A percentile compares a stretch with the other conserved stretches of the same genome.
Conservation (phyloP, 2,797 vertebrate species). For the Neosilurus hyrtlii region DNA sequence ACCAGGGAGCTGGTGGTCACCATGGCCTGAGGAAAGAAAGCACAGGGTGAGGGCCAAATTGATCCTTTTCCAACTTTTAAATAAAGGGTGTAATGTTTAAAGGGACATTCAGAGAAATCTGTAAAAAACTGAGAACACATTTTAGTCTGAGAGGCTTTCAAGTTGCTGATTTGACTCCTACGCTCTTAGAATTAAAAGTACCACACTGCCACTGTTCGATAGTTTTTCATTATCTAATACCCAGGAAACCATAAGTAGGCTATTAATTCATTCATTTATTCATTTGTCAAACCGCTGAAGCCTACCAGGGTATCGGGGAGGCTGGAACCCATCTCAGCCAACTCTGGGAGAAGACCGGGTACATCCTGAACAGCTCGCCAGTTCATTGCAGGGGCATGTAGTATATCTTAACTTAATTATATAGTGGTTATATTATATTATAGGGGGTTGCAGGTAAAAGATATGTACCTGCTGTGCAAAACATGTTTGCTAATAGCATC, state of each 20-base stretch:
- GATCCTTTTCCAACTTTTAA: constrained; percentile 51
- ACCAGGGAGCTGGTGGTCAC: constrained; percentile 41
- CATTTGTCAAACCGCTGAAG: too few species aligned
- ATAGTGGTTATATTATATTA: not conserved
- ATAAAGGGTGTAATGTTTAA: constrained; percentile 51
- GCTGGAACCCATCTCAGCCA: too few species aligned
- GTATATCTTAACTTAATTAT: not conserved
- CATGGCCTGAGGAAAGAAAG: constrained; percentile 51
- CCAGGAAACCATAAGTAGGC: not conserved
- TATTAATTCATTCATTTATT: too few species aligned
- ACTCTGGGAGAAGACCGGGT: too few species aligned
- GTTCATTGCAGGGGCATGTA: not conserved
- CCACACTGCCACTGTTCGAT: not conserved
- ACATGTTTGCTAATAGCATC: not conserved
- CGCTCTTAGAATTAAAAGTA: not conserved
- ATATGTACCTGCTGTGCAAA: not conserved
- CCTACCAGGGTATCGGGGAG: too few species aligned
- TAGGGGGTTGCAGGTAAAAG: not conserved
- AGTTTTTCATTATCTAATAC: not conserved
- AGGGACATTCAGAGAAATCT: constrained; percentile 27
- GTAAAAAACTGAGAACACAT: constrained; percentile 6
- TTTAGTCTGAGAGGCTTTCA: constrained; percentile 1
- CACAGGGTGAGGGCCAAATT: constrained; percentile 46
- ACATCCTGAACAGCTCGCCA: too few species aligned
- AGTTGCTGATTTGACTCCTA: not conserved